These are phyloP conservation scores for Aphelenchoides fujianensis DNA, from an alignment of 1,140 invertebrate species.

Conservation along the genomic window DNA sequence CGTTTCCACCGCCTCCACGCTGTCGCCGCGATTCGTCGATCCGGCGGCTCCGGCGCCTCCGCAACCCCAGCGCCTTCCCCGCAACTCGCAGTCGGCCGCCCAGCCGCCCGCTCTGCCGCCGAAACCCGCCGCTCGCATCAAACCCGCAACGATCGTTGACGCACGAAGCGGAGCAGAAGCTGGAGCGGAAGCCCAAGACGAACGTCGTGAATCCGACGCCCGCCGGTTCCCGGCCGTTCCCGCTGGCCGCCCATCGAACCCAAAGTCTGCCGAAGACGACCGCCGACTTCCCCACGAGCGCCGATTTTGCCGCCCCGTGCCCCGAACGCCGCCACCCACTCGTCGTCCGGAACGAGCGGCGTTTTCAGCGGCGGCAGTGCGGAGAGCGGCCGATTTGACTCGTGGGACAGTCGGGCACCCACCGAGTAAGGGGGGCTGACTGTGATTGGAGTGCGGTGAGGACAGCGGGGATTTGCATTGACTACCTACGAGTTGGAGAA, in stretches of 20 bases:
- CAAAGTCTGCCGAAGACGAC: conserved; percentile 6
- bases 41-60: neutral
- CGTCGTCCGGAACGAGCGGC: too few species aligned
- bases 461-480: too few species aligned
- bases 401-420: neutral
- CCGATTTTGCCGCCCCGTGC: too few species aligned
- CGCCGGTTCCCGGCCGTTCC: neutral
- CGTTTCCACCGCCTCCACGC: too few species aligned
- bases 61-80: too few species aligned
- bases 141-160: neutral
- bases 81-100: neutral
- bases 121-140: conserved; percentile 19
- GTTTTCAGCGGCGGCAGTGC: too few species aligned
- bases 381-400: too few species aligned
- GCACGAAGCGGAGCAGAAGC: neutral
- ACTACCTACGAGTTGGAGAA: too few species aligned
- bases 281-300: too few species aligned
- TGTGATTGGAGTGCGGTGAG: neutral
- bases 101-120: conserved; percentile 7
- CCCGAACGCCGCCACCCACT: too few species aligned
- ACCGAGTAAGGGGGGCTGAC: neutral
- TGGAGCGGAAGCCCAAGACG: neutral
- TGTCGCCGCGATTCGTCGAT: too few species aligned
- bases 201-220: neutral
- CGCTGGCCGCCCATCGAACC: neutral